These are phyloP conservation scores for Drosophila cyrtoloma DNA, from an alignment of 2,888 invertebrate species.

Conservation along the genomic window DNA sequence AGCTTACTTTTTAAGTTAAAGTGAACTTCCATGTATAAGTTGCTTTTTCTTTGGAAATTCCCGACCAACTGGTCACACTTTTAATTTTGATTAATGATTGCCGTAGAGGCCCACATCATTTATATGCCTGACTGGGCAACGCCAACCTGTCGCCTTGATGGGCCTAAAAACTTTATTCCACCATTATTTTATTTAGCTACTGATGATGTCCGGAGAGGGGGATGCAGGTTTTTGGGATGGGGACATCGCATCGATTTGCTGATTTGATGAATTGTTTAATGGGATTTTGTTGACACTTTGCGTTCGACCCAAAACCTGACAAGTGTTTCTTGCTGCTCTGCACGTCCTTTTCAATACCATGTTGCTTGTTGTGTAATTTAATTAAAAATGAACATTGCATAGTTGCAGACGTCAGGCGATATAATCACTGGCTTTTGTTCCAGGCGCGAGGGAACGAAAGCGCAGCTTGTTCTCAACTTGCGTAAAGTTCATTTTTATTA, in stretches of 20 bases:
- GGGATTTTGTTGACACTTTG: constrained; percentile 66
- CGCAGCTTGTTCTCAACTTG: constrained; percentile 66
- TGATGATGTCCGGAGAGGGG: not conserved
- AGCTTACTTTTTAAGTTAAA: not conserved
- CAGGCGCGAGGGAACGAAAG: constrained; percentile 2
- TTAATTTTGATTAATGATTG: constrained; percentile 75
- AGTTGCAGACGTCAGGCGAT: constrained; percentile 47
- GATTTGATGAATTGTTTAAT: constrained; percentile 72
- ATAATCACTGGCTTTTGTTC: constrained; percentile 52
- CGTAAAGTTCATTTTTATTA: constrained; percentile 78
- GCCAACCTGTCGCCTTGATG: constrained; percentile 52
- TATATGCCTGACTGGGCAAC: constrained; percentile 64
- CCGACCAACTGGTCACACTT: constrained; percentile 59
- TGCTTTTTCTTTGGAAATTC: not conserved
- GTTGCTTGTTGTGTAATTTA: constrained; percentile 63
- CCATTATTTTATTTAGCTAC: constrained; percentile 6
- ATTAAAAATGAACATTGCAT: constrained; percentile 72
- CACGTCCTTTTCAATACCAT: not conserved
- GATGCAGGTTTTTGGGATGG: constrained; percentile 1
- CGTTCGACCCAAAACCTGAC: constrained; percentile 16
- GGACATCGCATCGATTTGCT: constrained; percentile 60
- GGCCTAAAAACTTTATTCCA: constrained; percentile 41
- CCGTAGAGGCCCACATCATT: constrained; percentile 65
- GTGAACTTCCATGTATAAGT: not conserved
- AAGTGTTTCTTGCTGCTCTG: constrained; percentile 4